Evolutionary conservation across 2,888 invertebrate species (phyloP), one percentile per base, ranked within the genome.

Genomic region (Synanthedon tipuliformis): DNA sequence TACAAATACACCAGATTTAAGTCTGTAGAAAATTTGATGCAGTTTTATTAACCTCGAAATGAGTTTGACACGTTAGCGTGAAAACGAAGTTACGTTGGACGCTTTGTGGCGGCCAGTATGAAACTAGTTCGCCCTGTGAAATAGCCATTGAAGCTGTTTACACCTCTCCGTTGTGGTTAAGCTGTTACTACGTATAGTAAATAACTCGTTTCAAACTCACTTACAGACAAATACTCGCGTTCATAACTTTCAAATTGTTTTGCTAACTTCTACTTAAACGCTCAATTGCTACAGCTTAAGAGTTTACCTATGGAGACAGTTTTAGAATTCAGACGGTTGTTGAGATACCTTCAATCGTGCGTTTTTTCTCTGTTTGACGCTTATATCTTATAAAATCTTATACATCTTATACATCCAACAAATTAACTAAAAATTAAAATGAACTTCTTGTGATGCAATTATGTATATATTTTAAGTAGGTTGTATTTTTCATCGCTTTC

Each of bases 71-170:
- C 45, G n/a, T 41, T n/a, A 12, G 41, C 41, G 45, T 13, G 45
- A 45, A 49, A 49, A 49, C 49, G 23, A 49, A 49, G 18, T 49
- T 49, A 49, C 12, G 48, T 45, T 45, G 48, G 18, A 16, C 55
- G 50, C 55, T 55, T 53, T 45, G 45, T 45, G 45, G 45, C n/a
- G 45, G 45, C n/a, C 45, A 15, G n/a, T 12, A 15, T 45, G 54
- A 62, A 65, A 61, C 60, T 56, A 63, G 61, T 62, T 65, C 58
- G 57, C 60, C 51, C 55, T 55, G 57, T 61, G 62, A 45, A 68
- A 66, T 69, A 64, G 64, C 65, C 65, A 65, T 66, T 67, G 65
- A 63, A 61, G 65, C 58, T 58, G 61, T 66, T 68, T 62, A 59
- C 55, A 55, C 55, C 54, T 55, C 52, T 49, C 15, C 16, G 15